Base-by-base conservation (phyloP, 2,113 vertebrate genomes). In the Proteles cristata region DNA sequence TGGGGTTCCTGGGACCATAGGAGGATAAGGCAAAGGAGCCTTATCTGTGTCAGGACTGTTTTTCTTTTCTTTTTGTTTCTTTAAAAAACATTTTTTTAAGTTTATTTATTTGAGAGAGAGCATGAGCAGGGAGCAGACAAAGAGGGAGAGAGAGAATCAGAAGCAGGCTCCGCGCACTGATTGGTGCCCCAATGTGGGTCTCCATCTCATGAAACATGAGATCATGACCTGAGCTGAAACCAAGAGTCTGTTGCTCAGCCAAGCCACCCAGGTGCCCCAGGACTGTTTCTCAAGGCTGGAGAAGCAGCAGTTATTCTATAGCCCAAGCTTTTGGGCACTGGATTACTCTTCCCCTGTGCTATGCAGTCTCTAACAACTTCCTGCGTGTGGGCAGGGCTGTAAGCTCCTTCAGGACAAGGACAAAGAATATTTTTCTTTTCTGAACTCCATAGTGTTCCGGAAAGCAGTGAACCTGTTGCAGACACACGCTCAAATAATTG, bases 241-340 rank as follows among this genome's bases (percentile, higher is more conserved):
- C 8, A 9, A 61, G 58, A 61, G 58, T 61, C 58, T 61, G 58
- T 21, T 21, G 21, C 58, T 61, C 21, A 21, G 9, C 58, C 21
- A 61, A 61, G 58, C 58, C 58, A 61, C 58, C 58, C 58, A 1
- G 58, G 58, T 0, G 2, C 58, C 58, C 58, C 26, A 45, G 55
- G 58, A 35, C 3, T 33, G 6, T 74, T n/a, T 69, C 65, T 23
- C 26, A 86, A 58, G 55, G 5, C 6, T 10, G 11, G 58, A 83
- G 28, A 63, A 65, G 12, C 16, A 26, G 19, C 11, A 17, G 14
- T 28, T 15, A 2, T 21, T 14, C 58, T 16, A 2, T 19, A 11
- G 31, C 12, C 26, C 8, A 1, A 43, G 31, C 31, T 2, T 50
- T 33, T 28, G 5, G 12, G 25, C 26, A 0, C 23, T 26, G 19